Evolutionary conservation across 2,888 invertebrate genomes (phyloP), one percentile per base, ranked within the genome.

Genomic region (Oxycera nigricornis): DNA sequence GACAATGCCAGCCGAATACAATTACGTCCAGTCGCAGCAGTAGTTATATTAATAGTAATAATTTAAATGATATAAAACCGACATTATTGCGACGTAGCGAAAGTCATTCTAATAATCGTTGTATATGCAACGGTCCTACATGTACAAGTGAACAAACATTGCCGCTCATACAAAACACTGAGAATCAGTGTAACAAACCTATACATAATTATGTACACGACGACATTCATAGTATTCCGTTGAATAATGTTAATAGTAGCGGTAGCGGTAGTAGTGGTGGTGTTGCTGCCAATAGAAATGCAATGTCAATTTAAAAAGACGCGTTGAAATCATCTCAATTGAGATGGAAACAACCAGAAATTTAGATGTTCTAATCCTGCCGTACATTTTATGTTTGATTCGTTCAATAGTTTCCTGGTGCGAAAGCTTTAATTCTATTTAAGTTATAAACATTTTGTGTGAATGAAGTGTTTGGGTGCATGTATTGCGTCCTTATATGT

Each of bases 351-450:
- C 7, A 39, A n/a, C n/a, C n/a, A n/a, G n/a, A n/a, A n/a, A n/a
- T n/a, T n/a, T n/a, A n/a, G n/a, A n/a, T n/a, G n/a, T n/a, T n/a
- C n/a, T n/a, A 7, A 9, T 39, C 14, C 7, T 39, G 7, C 39
- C 14, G 7, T 9, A 9, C 0, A 9, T 39, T 7, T 39, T 39
- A 9, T 39, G 39, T 39, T 7, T 39, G 39, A 39, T 39, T 39
- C 7, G 7, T 39, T 9, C 9, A 9, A 9, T 39, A 24, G 20
- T 55, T 55, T 55, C 9, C 24, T 55, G 55, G 22, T 4, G 55
- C 24, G 24, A 55, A 20, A 55, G 55, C 55, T 55, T 55, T 55
- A 55, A 55, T 55, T 55, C 17, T 55, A 3, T 55, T 22, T 55
- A 55, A 55, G 55, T n/a, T n/a, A n/a, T n/a, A n/a, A n/a, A n/a